A percentile compares a stretch with the other conserved stretches of the same genome.
Conservation (phyloP, 2,113 vertebrate genomes). For the Chaetorhynchus papuensis region DNA sequence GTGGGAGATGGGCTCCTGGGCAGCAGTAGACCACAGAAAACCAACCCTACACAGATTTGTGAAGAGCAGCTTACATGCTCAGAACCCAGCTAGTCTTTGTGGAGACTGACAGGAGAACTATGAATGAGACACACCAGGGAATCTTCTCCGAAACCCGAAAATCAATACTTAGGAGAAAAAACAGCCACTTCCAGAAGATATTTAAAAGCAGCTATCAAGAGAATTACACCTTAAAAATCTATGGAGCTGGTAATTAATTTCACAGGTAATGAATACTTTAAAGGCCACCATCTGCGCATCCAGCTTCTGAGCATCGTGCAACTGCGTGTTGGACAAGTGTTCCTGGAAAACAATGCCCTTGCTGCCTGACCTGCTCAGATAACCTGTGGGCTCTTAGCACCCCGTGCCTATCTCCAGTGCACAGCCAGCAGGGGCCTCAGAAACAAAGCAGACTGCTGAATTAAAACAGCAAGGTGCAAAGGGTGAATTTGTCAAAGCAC, state of each 20-base stretch:
- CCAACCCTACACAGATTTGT: neutral
- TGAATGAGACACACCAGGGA: neutral
- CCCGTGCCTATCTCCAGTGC: neutral
- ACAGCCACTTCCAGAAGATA: neutral
- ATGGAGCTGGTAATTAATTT: neutral
- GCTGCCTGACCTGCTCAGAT: neutral
- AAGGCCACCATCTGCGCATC: neutral
- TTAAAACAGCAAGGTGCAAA: neutral
- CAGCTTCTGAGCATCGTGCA: neutral
- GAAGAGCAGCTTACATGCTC: neutral
- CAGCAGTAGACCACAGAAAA: neutral
- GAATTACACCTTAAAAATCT: neutral
- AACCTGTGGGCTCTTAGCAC: neutral
- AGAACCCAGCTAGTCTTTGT: neutral
- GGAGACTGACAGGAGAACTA: neutral
- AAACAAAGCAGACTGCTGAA: neutral
- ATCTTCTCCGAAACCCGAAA: rapidly evolving
- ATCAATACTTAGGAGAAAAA: neutral
- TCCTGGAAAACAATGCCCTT: neutral
- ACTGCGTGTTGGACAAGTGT: rapidly evolving
- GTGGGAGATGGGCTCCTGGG: neutral
- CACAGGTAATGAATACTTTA: neutral
- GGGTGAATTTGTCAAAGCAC: neutral
- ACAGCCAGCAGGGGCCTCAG: neutral
- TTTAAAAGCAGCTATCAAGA: neutral